These are phyloP conservation scores for Vulpes lagopus DNA, from an alignment of 2,113 vertebrate species.

Conservation along the genomic window DNA sequence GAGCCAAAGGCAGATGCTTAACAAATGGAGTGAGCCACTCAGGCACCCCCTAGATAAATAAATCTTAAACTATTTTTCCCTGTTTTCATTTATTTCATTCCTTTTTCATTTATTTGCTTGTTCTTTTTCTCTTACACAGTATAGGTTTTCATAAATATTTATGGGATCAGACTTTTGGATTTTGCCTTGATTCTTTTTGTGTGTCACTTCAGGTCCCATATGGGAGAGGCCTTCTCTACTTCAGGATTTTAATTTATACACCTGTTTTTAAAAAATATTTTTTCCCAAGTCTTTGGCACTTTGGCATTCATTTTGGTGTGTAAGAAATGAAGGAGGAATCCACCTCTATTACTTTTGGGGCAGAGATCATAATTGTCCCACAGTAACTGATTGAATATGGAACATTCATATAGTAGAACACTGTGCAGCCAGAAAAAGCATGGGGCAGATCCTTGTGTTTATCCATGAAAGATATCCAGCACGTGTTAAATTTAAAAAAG, in stretches of 20 bases:
- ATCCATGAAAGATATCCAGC: not conserved
- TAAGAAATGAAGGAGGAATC: not conserved
- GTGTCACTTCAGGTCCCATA: not conserved
- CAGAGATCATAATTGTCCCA: not conserved
- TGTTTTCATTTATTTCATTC: not conserved
- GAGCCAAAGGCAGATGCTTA: not conserved
- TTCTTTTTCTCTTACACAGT: not conserved
- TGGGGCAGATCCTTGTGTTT: not conserved
- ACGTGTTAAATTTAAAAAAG: not conserved
- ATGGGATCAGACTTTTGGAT: not conserved
- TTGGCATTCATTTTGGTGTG: not conserved
- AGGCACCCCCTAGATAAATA: not conserved
- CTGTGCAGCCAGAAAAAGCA: not conserved
- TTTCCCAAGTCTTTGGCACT: not conserved
- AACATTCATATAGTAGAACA: not conserved
- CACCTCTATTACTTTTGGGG: not conserved
- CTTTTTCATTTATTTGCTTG: not conserved
- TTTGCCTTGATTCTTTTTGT: conserved; percentile 26
- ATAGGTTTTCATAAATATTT: not conserved
- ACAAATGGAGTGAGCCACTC: not conserved
- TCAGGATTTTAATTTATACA: conserved; percentile 18
- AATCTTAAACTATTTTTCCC: not conserved
- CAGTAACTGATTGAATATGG: not conserved
- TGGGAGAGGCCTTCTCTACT: not conserved
- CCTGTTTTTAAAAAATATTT: not conserved